These are phyloP conservation scores for Nibea albiflora DNA, from an alignment of 2,113 vertebrate species.

Conservation along the genomic window DNA sequence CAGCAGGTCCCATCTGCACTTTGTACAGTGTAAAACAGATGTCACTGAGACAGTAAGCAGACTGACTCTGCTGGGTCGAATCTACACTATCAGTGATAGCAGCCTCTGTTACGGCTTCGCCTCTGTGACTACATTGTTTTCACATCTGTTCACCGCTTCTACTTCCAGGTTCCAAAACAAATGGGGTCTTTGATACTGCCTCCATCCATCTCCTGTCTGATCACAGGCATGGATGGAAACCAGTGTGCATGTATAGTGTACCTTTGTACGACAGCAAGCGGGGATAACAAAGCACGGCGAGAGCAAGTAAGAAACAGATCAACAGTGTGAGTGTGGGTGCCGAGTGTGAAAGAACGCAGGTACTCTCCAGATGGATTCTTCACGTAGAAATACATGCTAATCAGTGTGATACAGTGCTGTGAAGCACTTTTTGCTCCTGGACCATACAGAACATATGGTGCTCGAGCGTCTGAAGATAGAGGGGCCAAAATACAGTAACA, in stretches of 20 bases:
- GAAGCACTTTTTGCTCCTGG: constrained; percentile 20
- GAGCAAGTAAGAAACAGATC: constrained; percentile 32
- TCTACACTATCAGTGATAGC: constrained; percentile 54
- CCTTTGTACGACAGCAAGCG: constrained; percentile 17
- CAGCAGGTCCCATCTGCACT: constrained; percentile 18
- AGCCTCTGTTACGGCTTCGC: constrained; percentile 40
- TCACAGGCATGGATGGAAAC: constrained; percentile 39
- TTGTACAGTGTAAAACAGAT: constrained; percentile 58
- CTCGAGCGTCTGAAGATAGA: constrained; percentile 12
- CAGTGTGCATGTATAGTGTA: not conserved
- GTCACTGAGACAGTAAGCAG: constrained; percentile 68
- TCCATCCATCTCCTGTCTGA: constrained; percentile 38
- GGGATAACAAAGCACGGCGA: not conserved
- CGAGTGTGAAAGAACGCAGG: constrained; percentile 54
- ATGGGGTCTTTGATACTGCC: constrained; percentile 58
- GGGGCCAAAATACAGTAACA: constrained; percentile 14
- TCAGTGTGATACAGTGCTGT: constrained; percentile 29
- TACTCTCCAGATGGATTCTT: constrained; percentile 39
- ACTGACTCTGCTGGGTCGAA: constrained; percentile 31
- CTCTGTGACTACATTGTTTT: constrained; percentile 70
- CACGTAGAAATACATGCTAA: constrained; percentile 41
- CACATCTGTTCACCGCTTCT: constrained; percentile 64
- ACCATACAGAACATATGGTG: constrained; percentile 56
- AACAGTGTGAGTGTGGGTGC: constrained; percentile 34
- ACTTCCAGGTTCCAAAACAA: constrained; percentile 69